These are phyloP conservation scores for Conus ventricosus DNA, from an alignment of 1,140 invertebrate genomes.

Conservation along the genomic window DNA sequence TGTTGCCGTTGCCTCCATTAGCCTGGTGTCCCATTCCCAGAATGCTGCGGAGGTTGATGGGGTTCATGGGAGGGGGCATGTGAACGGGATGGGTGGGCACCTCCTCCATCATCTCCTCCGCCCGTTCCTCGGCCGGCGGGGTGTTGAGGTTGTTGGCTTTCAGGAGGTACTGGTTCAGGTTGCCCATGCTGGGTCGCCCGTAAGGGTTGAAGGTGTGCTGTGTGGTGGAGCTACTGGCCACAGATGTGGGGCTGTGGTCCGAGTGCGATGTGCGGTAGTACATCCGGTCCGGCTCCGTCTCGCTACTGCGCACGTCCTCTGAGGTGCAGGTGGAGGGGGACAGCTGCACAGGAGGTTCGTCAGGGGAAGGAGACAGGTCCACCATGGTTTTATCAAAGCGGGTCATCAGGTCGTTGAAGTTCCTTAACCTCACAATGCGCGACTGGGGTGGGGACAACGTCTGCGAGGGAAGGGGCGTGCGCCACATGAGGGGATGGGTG, in stretches of 20 bases:
- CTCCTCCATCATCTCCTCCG: conserved; percentile 11
- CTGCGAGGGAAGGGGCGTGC: conserved; percentile 42
- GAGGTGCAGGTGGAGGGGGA: conserved; percentile 65
- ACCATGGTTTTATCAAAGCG: conserved; percentile 65
- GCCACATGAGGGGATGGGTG: conserved; percentile 43
- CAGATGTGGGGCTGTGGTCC: conserved; percentile 65
- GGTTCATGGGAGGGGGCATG: conserved; percentile 69
- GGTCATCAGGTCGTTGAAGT: conserved; percentile 63
- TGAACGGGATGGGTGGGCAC: conserved; percentile 53
- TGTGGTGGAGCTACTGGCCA: conserved; percentile 54
- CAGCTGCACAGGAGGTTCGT: conserved; percentile 63
- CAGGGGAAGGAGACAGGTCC: conserved; percentile 68
- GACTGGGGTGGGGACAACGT: conserved; percentile 65
- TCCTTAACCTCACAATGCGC: conserved; percentile 62
- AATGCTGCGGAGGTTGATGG: conserved; percentile 64
- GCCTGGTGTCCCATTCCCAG: conserved; percentile 55
- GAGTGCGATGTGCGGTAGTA: conserved; percentile 54
- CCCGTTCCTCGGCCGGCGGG: not conserved
- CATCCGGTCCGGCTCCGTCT: conserved; percentile 60
- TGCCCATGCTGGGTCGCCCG: conserved; percentile 59
- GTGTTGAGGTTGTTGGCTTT: conserved; percentile 34
- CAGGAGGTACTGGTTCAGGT: conserved; percentile 63
- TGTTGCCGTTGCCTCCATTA: not conserved
- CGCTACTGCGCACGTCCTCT: conserved; percentile 66
- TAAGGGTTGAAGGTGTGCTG: conserved; percentile 50